Evolutionary conservation across 2,797 vertebrate genomes (phyloP), one percentile per base, ranked within the genome.

Genomic region (Mormyrops attenuatus): DNA sequence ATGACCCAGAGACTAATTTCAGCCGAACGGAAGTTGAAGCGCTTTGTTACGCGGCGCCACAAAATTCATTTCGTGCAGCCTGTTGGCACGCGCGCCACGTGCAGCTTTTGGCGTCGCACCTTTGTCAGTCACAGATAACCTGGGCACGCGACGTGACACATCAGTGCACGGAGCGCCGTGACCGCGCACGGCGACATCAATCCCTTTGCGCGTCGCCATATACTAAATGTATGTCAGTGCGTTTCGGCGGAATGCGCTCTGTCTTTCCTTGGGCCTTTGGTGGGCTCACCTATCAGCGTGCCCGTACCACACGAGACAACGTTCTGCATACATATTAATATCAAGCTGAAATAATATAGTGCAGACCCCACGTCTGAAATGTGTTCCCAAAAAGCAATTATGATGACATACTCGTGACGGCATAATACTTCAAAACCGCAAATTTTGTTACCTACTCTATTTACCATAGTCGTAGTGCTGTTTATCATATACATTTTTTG

Each of bases 71-170:
- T 86, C 4, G 53, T 22, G 49, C 84, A 86, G 49, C 84, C 84
- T 86, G 84, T 86, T 86, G 84, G n/a, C 84, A 26, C 53, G 73
- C 77, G 3, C 60, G 88, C 22, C 44, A 88, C 57, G 57, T 49
- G 63, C 38, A 11, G 11, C 57, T 66, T 88, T 47, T 88, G 34
- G 77, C 41, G 77, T 82, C 17, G 77, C 34, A 82, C 34, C 77
- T 82, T 82, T 41, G 77, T 82, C 34, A 20, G 38, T 47, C 34
- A 41, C 4, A 17, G 38, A 85, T 47, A 73, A 60, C 69, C 66
- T 88, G 53, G 38, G 4, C 80, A 89, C 52, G 22, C n/a, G 49
- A 34, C 49, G 52, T 50, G 41, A 49, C 38, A 88, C 53, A 63
- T 17, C 30, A 17, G 30, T 20, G 41, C 47, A 8, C 9, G 44